Percentiles rank a stretch among this genome's conserved stretches.
These are phyloP conservation scores for Fragum whitleyi DNA, from an alignment of 2,888 invertebrate genomes.

Conservation along the genomic window DNA sequence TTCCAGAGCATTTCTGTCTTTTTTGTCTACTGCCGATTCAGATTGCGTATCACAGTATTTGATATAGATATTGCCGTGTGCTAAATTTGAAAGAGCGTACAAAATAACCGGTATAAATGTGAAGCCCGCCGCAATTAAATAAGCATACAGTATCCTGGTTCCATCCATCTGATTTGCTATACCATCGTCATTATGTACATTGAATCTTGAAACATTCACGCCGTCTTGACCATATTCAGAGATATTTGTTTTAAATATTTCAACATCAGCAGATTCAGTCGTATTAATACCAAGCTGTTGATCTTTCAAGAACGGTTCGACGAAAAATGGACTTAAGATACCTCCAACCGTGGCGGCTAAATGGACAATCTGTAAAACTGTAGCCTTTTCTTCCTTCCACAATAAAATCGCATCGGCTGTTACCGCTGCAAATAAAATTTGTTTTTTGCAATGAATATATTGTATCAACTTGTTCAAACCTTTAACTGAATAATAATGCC, in stretches of 20 bases:
- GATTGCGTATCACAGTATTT: not conserved
- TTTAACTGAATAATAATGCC: too few species aligned
- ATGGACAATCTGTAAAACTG: slow-evolving; percentile 6
- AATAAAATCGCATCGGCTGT: not conserved
- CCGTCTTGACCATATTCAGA: too few species aligned
- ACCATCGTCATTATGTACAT: too few species aligned
- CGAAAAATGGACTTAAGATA: slow-evolving; percentile 5
- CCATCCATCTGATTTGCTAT: not conserved
- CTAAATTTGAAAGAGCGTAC: not conserved
- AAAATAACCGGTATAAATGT: not conserved
- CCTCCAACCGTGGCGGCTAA: not conserved
- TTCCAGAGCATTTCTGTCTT: too few species aligned
- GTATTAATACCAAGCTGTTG: not conserved
- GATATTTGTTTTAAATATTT: too few species aligned
- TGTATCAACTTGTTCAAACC: too few species aligned
- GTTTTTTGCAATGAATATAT: too few species aligned
- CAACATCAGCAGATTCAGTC: too few species aligned
- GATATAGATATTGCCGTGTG: not conserved
- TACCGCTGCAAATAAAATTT: not conserved
- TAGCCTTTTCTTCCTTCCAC: not conserved
- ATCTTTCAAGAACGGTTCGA: not conserved
- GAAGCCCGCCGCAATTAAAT: not conserved
- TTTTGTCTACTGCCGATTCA: not conserved
- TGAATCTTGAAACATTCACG: too few species aligned
- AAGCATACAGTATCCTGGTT: not conserved